Evolutionary conservation across 2,888 invertebrate genomes (phyloP).

Genomic region (Lochmaea capreae): DNA sequence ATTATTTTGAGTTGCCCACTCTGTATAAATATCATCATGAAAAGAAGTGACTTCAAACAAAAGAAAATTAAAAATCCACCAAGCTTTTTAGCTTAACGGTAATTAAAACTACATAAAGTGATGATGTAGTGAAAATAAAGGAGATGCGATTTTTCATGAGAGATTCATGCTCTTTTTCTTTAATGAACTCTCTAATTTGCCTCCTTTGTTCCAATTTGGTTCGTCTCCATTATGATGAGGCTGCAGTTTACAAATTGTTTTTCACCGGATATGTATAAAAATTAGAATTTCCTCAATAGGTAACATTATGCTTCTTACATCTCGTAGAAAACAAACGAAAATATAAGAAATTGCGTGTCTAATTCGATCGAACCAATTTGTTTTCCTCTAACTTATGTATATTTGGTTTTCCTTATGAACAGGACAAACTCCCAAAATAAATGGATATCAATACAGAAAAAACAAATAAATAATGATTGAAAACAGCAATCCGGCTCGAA

Average conservation of each 20-base stretch:
- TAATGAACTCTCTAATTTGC: conserved; percentile 12
- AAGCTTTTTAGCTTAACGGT: conserved; percentile 18
- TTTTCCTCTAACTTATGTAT: too few relatives aligned
- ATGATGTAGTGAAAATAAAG: conserved; percentile 27
- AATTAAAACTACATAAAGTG: conserved; percentile 26
- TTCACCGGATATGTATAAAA: not conserved
- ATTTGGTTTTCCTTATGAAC: too few relatives aligned
- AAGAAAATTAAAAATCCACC: conserved; percentile 25
- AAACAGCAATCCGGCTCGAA: too few relatives aligned
- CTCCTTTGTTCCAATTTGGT: conserved; percentile 4
- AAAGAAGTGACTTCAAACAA: conserved; percentile 14
- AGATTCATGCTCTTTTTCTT: not conserved
- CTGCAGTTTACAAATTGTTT: conserved; percentile 12
- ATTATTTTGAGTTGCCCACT: too few relatives aligned
- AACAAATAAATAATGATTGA: too few relatives aligned
- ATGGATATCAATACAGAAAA: too few relatives aligned
- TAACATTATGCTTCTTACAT: too few relatives aligned
- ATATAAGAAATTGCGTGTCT: too few relatives aligned
- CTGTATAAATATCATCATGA: not conserved
- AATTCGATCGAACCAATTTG: too few relatives aligned
- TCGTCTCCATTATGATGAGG: conserved; percentile 19
- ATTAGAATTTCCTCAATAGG: too few relatives aligned
- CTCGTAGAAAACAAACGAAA: too few relatives aligned
- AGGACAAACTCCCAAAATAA: too few relatives aligned
- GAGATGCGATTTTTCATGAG: not conserved